Evolutionary conservation across 2,113 vertebrate species (phyloP).

Genomic region (Todiramphus saurophagus): DNA sequence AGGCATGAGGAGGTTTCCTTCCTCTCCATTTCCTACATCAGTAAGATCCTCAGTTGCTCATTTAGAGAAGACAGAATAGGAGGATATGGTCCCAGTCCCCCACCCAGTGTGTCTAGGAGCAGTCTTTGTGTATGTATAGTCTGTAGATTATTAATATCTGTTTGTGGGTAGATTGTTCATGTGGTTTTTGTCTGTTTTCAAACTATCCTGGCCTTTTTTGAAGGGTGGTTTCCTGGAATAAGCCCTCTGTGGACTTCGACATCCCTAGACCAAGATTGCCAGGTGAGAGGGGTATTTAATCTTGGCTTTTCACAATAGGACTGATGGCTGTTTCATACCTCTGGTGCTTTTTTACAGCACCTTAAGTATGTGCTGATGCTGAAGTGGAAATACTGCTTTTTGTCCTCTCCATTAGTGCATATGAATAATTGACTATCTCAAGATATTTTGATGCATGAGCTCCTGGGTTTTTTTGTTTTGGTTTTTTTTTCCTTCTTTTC

Average conservation of each 20-base stretch:
- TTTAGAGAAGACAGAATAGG: background rate
- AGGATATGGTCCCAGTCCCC: background rate
- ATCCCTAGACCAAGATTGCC: background rate
- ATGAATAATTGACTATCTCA: background rate
- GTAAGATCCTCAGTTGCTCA: accelerated
- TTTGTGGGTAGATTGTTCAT: background rate
- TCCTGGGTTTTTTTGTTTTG: background rate
- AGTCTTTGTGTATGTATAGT: background rate
- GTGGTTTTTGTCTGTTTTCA: background rate
- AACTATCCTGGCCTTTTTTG: background rate
- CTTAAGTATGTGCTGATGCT: background rate
- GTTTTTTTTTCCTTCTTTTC: background rate
- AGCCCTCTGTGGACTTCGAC: background rate
- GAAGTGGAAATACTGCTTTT: background rate
- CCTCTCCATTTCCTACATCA: accelerated
- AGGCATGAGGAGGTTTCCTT: background rate
- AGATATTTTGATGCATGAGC: background rate
- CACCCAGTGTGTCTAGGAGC: background rate
- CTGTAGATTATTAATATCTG: background rate
- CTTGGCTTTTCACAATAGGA: background rate
- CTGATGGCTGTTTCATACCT: background rate
- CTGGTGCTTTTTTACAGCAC: background rate
- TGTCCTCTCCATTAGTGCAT: background rate
- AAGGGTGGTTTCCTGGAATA: background rate
- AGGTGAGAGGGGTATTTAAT: background rate